These are phyloP conservation scores for Ormia ochracea DNA, from an alignment of 2,888 invertebrate genomes.

Conservation along the genomic window DNA sequence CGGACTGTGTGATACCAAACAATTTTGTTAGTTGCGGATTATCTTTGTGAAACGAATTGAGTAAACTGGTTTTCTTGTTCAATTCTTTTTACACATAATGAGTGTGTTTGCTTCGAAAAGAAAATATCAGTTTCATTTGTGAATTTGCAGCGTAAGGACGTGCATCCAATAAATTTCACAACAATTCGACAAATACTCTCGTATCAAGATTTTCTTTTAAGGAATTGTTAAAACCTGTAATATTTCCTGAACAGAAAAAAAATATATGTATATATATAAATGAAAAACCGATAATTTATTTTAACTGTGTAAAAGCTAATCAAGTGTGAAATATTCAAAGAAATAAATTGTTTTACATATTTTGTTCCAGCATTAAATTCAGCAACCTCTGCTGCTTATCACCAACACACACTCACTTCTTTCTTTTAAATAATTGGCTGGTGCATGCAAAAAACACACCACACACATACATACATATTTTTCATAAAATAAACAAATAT, in stretches of 20 bases:
- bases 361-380: background rate
- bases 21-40: constrained; percentile 39
- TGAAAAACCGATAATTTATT: background rate
- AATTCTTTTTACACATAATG: background rate
- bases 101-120: background rate
- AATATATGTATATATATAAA: background rate
- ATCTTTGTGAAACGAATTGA: background rate
- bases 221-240: background rate
- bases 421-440: background rate
- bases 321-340: background rate
- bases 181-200: background rate
- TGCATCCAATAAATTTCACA: background rate
- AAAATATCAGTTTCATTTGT: constrained; percentile 3
- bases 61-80: background rate
- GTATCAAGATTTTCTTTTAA: background rate
- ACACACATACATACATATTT: background rate
- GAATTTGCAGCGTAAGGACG: background rate
- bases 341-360: background rate
- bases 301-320: background rate
- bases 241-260: background rate
- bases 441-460: background rate
- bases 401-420: too few relatives aligned
- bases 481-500: background rate
- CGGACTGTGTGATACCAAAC: background rate
- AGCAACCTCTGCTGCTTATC: background rate